Base-by-base conservation (phyloP, 2,888 invertebrate species). In the Clistopyga incitator region DNA sequence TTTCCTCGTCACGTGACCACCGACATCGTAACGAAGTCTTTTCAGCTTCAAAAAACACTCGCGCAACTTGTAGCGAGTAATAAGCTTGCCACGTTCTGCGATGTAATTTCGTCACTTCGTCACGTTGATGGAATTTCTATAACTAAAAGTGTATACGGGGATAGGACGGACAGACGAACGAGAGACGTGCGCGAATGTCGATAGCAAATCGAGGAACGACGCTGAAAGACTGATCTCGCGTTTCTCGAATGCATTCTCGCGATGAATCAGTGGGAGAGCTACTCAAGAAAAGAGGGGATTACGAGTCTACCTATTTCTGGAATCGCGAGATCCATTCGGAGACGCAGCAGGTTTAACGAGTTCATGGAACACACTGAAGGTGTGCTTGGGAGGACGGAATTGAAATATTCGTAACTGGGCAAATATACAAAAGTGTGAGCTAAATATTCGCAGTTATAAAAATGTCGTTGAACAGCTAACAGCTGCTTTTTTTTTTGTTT, bases 61-160 rank as follows among this genome's bases (percentile, higher is more conserved):
- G n/a, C 56, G 38, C 20, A 15, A 38, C 59, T 74, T 50, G 38
- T 71, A 86, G 84, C 80, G 85, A 86, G 78, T 80, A 84, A 78
- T 68, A 54, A 54, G 72, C 82, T 76, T 65, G 61, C 80, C 67
- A 78, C 61, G 45, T 34, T 61, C n/a, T n/a, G n/a, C 34, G 0
- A 8, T 38, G 20, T 38, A 42, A 64, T 75, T 61, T 70, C 64
- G 74, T 61, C 82, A 75, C 54, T 80, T 38, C 34, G 29, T 23
- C 54, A 20, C 65, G 64, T 54, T 85, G 81, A 88, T 86, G 82
- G 78, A 81, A 79, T 87, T 88, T 89, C 87, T 85, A 89, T 87
- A 86, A 86, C 18, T 23, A 23, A 54, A 54, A 11, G 23, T 54
- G 23, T 11, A 64, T 42, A 20, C 13, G n/a, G 8, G 8, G 54